phyloP scores from a whole-genome alignment of 2,888 invertebrate genomes.

The Clitarchus hookeri region DNA sequence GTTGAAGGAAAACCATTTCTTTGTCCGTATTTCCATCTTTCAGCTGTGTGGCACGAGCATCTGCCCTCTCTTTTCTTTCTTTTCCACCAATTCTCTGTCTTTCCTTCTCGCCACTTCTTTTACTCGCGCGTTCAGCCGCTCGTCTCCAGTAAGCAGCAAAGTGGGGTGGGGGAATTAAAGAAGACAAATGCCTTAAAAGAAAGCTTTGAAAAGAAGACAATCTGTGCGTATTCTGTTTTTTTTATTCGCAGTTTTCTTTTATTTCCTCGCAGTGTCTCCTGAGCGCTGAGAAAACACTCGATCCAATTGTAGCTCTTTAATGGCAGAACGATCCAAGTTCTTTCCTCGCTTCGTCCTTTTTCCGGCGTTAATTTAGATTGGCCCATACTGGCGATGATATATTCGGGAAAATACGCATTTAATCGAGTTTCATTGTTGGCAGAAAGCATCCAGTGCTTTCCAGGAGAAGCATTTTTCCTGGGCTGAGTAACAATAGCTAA shows the following conservation, averaged over 20 bases:
- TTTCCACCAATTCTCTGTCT: not conserved
- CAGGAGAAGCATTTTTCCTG: too few relatives aligned
- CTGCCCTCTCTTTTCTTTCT: not conserved
- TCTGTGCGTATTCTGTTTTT: constrained; percentile 9
- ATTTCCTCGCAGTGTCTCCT: not conserved
- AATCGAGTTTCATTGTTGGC: too few relatives aligned
- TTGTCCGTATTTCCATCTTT: not conserved
- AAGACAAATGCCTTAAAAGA: constrained; percentile 2
- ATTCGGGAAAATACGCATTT: too few relatives aligned
- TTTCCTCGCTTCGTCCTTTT: not conserved
- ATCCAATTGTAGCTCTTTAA: not conserved
- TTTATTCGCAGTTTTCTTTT: constrained; percentile 14
- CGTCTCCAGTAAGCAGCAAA: not conserved
- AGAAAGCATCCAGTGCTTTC: too few relatives aligned
- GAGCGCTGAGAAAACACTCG: constrained; percentile 1
- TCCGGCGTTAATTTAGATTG: not conserved
- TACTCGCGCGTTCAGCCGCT: not conserved
- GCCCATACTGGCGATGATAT: too few relatives aligned
- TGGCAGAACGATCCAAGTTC: not conserved
- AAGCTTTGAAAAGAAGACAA: constrained; percentile 14
- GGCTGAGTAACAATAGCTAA: too few relatives aligned
- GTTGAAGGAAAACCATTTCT: not conserved
- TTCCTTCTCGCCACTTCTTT: not conserved
- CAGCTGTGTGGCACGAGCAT: not conserved
- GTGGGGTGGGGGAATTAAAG: not conserved